Conservation (phyloP, 2,797 vertebrate genomes). For the Coluber constrictor region DNA sequence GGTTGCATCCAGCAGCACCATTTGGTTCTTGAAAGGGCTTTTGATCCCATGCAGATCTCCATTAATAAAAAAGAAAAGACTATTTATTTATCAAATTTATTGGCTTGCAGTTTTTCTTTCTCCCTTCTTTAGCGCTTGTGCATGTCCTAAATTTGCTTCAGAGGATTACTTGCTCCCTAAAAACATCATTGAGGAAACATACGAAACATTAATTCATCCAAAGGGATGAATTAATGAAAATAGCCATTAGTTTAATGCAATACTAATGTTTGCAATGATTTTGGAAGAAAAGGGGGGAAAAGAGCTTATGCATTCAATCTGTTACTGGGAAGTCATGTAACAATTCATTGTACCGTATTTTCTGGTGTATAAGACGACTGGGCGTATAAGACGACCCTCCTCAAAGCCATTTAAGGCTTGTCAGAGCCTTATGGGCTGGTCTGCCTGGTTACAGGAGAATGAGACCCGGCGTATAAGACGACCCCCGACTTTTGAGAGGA, state of each 20-base stretch:
- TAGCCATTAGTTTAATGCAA: neutral
- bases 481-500: too few species aligned
- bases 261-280: neutral
- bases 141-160: neutral
- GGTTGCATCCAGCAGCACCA: neutral
- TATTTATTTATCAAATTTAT: neutral
- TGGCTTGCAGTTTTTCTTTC: neutral
- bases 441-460: too few species aligned
- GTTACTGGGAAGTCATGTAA: neutral
- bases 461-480: too few species aligned
- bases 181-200: neutral
- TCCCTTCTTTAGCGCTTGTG: neutral
- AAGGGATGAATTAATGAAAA: neutral
- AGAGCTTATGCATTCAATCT: neutral
- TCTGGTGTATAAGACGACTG: too few species aligned
- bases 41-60: neutral
- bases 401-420: too few species aligned
- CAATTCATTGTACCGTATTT: neutral
- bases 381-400: too few species aligned
- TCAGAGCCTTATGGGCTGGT: too few species aligned
- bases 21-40: neutral
- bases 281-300: neutral
- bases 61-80: neutral
- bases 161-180: neutral
- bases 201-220: too few species aligned